Conservation (phyloP, 2,113 vertebrate species). For the Opisthocomus hoazin region DNA sequence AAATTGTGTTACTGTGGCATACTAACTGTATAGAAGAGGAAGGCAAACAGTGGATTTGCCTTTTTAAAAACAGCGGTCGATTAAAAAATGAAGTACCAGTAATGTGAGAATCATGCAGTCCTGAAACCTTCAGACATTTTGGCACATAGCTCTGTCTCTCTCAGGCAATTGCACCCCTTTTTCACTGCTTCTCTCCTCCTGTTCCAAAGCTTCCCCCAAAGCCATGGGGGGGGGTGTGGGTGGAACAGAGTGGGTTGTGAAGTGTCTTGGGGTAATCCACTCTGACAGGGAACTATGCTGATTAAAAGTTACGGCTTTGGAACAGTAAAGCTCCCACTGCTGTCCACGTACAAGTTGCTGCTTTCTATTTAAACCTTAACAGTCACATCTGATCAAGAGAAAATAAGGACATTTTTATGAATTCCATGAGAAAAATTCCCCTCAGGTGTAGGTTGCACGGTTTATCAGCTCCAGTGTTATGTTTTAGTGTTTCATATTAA, state of each 20-base stretch:
- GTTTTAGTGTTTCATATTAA: slow-evolving; percentile 9
- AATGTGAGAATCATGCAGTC: neutral
- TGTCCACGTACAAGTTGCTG: neutral
- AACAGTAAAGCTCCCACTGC: slow-evolving; percentile 35
- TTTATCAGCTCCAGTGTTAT: slow-evolving; percentile 35
- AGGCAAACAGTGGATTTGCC: neutral
- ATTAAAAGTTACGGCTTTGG: slow-evolving; percentile 48
- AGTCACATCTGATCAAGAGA: slow-evolving; percentile 55
- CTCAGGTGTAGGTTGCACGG: slow-evolving; percentile 29
- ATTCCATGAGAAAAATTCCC: slow-evolving; percentile 60
- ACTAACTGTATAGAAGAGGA: neutral
- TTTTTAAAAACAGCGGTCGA: neutral
- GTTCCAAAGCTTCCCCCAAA: neutral
- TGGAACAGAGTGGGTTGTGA: slow-evolving; percentile 5
- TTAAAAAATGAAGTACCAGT: slow-evolving; percentile 5
- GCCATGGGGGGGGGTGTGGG: neutral
- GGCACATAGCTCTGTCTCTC: slow-evolving; percentile 37
- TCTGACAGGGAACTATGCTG: slow-evolving; percentile 31
- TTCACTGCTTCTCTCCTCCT: neutral
- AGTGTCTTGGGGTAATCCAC: slow-evolving; percentile 52
- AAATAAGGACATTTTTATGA: slow-evolving; percentile 25
- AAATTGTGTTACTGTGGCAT: neutral
- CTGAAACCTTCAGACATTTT: slow-evolving; percentile 31
- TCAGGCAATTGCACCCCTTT: slow-evolving; percentile 30
- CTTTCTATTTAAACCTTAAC: slow-evolving; percentile 34